These are phyloP conservation scores for Nothobranchius kuhntae DNA, from an alignment of 2,113 vertebrate genomes.

Conservation along the genomic window DNA sequence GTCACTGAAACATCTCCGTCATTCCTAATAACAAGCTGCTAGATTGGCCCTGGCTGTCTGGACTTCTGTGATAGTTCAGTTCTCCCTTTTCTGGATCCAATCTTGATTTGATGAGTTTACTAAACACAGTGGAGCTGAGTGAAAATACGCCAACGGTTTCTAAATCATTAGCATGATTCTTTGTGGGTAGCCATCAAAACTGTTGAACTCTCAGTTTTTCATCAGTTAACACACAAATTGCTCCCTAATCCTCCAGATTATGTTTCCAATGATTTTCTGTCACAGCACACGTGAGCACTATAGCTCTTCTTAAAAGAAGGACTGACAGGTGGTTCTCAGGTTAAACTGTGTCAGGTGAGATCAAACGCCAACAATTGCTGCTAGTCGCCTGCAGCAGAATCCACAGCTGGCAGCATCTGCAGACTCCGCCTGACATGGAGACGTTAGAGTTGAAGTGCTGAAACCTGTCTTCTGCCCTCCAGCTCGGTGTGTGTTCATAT, in stretches of 20 bases:
- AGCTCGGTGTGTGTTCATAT: conserved; percentile 29
- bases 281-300: conserved; percentile 57
- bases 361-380: conserved; percentile 39
- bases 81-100: not conserved
- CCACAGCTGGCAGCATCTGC: conserved; percentile 19
- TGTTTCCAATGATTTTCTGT: conserved; percentile 66
- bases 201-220: conserved; percentile 30
- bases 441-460: conserved; percentile 62
- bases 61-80: not conserved
- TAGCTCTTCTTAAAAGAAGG: conserved; percentile 42
- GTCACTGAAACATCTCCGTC: conserved; percentile 68
- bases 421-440: conserved; percentile 44
- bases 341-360: conserved; percentile 61
- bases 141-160: not conserved
- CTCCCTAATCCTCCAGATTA: conserved; percentile 64
- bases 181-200: conserved; percentile 46
- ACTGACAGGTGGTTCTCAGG: conserved; percentile 61
- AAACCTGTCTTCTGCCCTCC: conserved; percentile 41
- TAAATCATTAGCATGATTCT: conserved; percentile 1
- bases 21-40: conserved; percentile 54
- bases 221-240: conserved; percentile 71
- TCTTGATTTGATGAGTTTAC: not conserved
- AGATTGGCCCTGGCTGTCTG: conserved; percentile 24
- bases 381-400: conserved; percentile 38
- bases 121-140: not conserved